Evolutionary conservation across 1,140 invertebrate genomes (phyloP).

Genomic region (Patella vulgata): DNA sequence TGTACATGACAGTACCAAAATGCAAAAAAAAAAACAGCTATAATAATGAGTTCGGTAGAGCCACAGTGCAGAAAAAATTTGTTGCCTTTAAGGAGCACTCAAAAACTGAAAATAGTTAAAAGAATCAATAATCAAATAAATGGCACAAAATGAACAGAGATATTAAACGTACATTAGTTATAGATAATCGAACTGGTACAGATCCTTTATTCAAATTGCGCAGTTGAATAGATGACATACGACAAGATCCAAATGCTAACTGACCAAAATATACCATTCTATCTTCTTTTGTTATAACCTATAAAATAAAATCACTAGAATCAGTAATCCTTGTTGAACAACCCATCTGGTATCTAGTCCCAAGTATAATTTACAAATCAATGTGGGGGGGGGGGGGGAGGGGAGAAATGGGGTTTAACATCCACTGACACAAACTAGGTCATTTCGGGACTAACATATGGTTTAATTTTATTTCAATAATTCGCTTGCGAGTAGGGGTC

Average conservation of each 20-base stretch:
- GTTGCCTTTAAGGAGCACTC: no score
- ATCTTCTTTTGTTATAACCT: conserved; percentile 6
- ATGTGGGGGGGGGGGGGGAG: no score
- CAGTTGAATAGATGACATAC: conserved; percentile 31
- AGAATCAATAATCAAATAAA: no score
- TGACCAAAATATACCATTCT: conserved; percentile 41
- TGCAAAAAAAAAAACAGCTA: background rate
- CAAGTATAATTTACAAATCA: no score
- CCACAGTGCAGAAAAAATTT: background rate
- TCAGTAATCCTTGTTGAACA: background rate
- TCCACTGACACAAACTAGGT: no score
- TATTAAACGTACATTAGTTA: conserved; percentile 47
- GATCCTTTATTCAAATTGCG: conserved; percentile 40
- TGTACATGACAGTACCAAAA: no score
- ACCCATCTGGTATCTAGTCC: background rate
- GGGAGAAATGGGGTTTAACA: no score
- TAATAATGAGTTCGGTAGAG: background rate
- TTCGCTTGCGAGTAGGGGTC: no score
- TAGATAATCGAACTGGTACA: conserved; percentile 44
- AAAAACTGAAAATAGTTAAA: no score
- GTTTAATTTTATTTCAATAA: no score
- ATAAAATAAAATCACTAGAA: background rate
- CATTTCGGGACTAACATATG: no score
- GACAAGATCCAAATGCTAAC: conserved; percentile 41
- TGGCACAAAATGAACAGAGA: no score